These are phyloP conservation scores for Leuciscus waleckii DNA, from an alignment of 2,797 vertebrate genomes.

Conservation along the genomic window DNA sequence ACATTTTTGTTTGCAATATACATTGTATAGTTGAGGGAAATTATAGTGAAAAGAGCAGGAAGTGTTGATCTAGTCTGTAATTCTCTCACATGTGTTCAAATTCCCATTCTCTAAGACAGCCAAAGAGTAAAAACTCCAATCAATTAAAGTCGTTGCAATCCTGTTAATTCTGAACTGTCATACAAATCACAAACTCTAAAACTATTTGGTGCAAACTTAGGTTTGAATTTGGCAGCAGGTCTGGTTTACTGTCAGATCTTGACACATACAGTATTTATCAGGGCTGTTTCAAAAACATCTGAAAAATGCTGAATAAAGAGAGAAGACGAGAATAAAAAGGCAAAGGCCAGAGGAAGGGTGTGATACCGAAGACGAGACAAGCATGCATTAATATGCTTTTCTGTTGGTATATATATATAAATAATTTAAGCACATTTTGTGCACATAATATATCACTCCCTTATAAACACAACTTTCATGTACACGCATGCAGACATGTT, in stretches of 20 bases:
- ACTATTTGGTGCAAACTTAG: background rate
- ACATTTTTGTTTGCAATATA: background rate
- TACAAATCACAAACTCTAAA: constrained; percentile 46
- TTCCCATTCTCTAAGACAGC: too few relatives aligned
- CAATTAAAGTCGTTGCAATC: background rate
- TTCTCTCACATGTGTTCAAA: background rate
- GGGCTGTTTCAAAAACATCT: constrained; percentile 42
- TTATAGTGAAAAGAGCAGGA: background rate
- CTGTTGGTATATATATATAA: background rate
- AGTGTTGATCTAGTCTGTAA: background rate
- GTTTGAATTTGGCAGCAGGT: background rate
- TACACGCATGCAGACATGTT: background rate
- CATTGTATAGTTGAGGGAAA: background rate
- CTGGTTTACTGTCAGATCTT: constrained; percentile 48
- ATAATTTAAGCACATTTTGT: constrained; percentile 12
- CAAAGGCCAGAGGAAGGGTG: background rate
- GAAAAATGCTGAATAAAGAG: background rate
- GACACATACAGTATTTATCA: constrained; percentile 47
- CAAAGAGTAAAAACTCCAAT: background rate
- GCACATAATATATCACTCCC: background rate
- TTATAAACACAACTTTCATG: background rate
- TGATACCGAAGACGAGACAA: background rate
- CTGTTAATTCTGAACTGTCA: constrained; percentile 32
- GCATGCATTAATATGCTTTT: background rate
- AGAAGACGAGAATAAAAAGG: background rate